phyloP scores from a whole-genome alignment of 2,113 vertebrate species.

The Oryzias javanicus region DNA sequence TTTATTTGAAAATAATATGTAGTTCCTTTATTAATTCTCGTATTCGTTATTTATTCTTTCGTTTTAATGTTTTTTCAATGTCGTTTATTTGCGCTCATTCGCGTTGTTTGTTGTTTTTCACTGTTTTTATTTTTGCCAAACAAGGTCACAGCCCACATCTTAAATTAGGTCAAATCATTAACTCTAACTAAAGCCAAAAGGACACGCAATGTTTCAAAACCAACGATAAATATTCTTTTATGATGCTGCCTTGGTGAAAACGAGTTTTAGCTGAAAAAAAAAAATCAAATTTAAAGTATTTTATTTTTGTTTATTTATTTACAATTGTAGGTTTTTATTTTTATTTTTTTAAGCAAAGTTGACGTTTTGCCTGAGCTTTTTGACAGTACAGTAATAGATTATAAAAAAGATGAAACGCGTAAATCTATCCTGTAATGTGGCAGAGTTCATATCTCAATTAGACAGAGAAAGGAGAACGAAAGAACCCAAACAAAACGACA shows the following conservation, averaged over 20 bases:
- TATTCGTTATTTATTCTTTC: background rate
- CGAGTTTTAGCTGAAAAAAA: too few species aligned
- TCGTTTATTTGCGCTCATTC: constrained; percentile 1
- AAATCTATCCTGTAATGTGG: background rate
- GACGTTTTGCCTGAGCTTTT: background rate
- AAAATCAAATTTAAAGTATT: background rate
- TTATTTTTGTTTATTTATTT: background rate
- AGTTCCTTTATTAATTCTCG: too few species aligned
- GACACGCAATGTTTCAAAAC: background rate
- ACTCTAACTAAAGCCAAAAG: constrained; percentile 14
- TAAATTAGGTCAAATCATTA: constrained; percentile 20
- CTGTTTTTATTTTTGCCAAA: background rate
- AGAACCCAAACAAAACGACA: constrained; percentile 32
- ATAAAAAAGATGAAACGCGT: background rate
- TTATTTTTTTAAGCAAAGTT: background rate
- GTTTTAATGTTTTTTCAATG: background rate
- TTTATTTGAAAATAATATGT: too few species aligned
- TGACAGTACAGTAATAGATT: background rate
- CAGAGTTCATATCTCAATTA: constrained; percentile 27
- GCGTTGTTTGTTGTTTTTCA: background rate
- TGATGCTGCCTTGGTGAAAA: background rate
- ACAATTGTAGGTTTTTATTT: background rate
- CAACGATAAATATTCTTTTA: background rate
- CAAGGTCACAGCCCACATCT: background rate
- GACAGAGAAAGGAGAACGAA: constrained; percentile 18